Percentiles rank a stretch among this genome's conserved stretches.
These are phyloP conservation scores for Globodera ellingtonae DNA, from an alignment of 1,140 invertebrate species.

Conservation along the genomic window DNA sequence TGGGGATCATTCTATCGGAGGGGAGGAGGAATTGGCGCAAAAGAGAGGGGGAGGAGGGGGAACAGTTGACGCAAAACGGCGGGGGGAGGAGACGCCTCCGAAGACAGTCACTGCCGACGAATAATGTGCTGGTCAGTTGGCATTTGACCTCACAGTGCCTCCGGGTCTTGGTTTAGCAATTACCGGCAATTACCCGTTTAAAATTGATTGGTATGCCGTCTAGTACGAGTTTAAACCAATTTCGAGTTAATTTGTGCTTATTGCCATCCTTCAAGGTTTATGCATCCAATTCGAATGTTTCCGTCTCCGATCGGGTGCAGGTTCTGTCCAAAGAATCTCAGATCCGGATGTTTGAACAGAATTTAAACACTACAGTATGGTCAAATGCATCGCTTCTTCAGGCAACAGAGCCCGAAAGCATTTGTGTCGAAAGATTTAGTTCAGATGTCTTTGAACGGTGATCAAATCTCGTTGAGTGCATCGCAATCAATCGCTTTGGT, in stretches of 20 bases:
- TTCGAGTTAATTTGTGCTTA: background rate
- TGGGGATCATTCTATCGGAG: too few species aligned
- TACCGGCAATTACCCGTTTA: too few species aligned
- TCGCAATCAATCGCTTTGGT: conserved; percentile 7
- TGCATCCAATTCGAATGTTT: conserved; percentile 34
- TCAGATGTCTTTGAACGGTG: conserved; percentile 13
- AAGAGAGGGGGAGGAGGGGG: too few species aligned
- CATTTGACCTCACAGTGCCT: background rate
- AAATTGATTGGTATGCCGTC: too few species aligned
- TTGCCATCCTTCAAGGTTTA: conserved; percentile 25
- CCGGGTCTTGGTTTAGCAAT: too few species aligned
- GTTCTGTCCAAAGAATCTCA: conserved; percentile 28
- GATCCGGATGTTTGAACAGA: conserved; percentile 21
- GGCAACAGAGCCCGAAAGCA: background rate
- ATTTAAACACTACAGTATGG: conserved; percentile 32
- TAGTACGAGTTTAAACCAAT: background rate
- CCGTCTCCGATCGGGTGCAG: conserved; percentile 18
- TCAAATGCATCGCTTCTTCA: conserved; percentile 32
- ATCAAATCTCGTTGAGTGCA: conserved; percentile 19
- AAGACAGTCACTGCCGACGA: conserved; percentile 21
- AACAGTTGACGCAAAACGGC: background rate
- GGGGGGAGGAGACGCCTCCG: background rate
- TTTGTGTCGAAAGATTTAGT: background rate
- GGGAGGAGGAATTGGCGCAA: too few species aligned
- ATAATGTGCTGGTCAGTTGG: conserved; percentile 25